Evolutionary conservation across 1,140 invertebrate genomes (phyloP).

Genomic region (Thereuonema tuberculata): DNA sequence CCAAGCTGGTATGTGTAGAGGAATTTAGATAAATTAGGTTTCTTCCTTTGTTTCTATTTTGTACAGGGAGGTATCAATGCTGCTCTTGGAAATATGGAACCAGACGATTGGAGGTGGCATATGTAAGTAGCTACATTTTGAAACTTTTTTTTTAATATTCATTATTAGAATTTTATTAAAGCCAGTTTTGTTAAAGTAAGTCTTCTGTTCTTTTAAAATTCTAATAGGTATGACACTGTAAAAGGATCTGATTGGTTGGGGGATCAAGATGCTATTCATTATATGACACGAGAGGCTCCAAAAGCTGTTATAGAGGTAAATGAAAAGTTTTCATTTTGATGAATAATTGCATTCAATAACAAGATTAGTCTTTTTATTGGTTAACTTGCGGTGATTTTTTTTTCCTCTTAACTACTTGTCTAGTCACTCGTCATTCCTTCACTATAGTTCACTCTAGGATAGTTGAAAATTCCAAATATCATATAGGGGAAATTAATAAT

Average conservation of each 20-base stretch:
- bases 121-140: conserved; percentile 46
- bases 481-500: too few species aligned
- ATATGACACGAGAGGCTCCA: conserved; percentile 94
- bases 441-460: too few species aligned
- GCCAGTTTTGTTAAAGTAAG: too few species aligned
- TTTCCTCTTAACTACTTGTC: neutral
- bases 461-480: too few species aligned
- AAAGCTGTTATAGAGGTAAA: conserved; percentile 79
- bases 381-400: too few species aligned
- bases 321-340: neutral
- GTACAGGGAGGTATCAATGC: conserved; percentile 81
- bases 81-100: conserved; percentile 85
- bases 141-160: neutral
- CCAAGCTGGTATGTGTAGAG: too few species aligned
- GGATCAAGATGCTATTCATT: conserved; percentile 96
- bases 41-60: too few species aligned
- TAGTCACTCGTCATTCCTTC: too few species aligned
- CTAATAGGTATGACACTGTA: conserved; percentile 74
- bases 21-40: too few species aligned
- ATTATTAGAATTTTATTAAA: too few species aligned
- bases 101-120: conserved; percentile 93
- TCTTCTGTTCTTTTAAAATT: too few species aligned
- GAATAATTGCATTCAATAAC: conserved; percentile 85
- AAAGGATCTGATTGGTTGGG: conserved; percentile 99
- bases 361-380: conserved; percentile 29